phyloP scores from a whole-genome alignment of 1,140 invertebrate genomes.

The Magallana angulata region DNA sequence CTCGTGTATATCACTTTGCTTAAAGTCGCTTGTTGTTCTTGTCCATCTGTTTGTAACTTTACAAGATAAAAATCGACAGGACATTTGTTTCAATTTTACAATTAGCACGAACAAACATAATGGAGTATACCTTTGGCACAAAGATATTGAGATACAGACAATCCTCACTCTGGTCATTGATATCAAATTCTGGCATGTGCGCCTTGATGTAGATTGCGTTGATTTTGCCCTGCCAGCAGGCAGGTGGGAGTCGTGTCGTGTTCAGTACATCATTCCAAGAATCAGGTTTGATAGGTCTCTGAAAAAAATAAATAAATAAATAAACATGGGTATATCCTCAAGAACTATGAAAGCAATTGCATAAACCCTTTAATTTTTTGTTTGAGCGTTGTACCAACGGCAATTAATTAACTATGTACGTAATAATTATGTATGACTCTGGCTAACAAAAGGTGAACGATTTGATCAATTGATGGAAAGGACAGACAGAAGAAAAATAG shows the following conservation, averaged over 20 bases:
- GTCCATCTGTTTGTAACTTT: neutral
- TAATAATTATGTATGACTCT: no score
- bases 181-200: constrained; percentile 60
- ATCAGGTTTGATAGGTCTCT: constrained; percentile 49
- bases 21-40: neutral
- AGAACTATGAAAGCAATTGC: no score
- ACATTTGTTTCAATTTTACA: neutral
- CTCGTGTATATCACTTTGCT: no score
- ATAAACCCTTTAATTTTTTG: no score
- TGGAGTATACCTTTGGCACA: constrained; percentile 51
- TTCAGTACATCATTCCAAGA: constrained; percentile 48
- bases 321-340: no score
- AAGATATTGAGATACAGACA: constrained; percentile 69
- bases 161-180: constrained; percentile 56
- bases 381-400: no score
- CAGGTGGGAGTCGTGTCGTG: constrained; percentile 49
- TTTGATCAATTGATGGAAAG: no score
- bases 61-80: neutral
- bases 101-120: neutral
- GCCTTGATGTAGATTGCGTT: constrained; percentile 52
- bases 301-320: neutral
- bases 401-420: no score
- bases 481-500: no score
- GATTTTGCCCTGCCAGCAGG: constrained; percentile 56
- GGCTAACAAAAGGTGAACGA: no score